Percentiles rank a stretch among this genome's conserved stretches.
phyloP scores from a whole-genome alignment of 2,888 invertebrate genomes.

The Pemphredon lugubris region DNA sequence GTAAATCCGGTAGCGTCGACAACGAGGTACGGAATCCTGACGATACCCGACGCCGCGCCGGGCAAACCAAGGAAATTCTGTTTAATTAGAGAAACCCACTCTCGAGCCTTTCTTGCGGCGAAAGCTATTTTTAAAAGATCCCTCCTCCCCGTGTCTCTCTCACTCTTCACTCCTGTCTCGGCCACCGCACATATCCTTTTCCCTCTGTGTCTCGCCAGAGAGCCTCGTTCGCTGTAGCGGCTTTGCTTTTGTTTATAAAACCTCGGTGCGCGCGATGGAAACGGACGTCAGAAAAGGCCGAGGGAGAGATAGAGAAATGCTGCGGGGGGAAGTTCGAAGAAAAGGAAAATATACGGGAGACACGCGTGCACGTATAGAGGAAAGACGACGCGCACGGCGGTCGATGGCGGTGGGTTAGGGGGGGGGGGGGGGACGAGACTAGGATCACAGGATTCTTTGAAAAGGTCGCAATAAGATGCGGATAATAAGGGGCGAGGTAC shows the following conservation, averaged over 20 bases:
- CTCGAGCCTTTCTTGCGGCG: slow-evolving; percentile 50
- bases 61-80: slow-evolving; percentile 58
- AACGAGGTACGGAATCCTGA: slow-evolving; percentile 24
- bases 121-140: slow-evolving; percentile 62
- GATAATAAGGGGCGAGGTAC: background rate
- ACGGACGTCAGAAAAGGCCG: slow-evolving; percentile 8
- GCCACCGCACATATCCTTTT: slow-evolving; percentile 17
- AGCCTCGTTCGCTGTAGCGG: slow-evolving; percentile 19
- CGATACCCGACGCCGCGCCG: slow-evolving; percentile 23
- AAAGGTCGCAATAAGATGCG: background rate
- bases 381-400: background rate
- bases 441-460: background rate
- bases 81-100: slow-evolving; percentile 63
- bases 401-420: background rate
- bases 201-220: slow-evolving; percentile 8
- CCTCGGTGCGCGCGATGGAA: slow-evolving; percentile 33
- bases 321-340: background rate
- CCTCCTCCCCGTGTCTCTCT: no score
- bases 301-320: background rate
- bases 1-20: background rate
- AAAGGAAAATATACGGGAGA: background rate
- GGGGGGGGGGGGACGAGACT: background rate
- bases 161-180: slow-evolving; percentile 9
- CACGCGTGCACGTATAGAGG: no score
- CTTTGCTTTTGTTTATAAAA: slow-evolving; percentile 53